Base-by-base conservation (phyloP, 2,113 vertebrate genomes). In the Antechinus flavipes region DNA sequence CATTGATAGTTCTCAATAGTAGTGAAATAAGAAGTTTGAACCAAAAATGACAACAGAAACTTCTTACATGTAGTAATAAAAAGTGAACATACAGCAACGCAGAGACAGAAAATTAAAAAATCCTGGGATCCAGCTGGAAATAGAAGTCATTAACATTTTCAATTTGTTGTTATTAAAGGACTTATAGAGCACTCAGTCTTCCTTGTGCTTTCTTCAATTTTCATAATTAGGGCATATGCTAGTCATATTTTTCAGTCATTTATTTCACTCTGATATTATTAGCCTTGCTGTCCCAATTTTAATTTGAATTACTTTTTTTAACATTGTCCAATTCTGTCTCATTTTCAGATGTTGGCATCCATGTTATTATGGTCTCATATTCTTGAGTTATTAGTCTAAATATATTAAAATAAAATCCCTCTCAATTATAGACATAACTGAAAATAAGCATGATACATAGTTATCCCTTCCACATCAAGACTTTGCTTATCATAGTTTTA, bases 121-220 rank as follows among this genome's bases (percentile, higher is more conserved):
- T 30, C 52, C 46, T 90, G 42, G 4, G 6, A 55, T 91, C 92
- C 14, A 53, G 12, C 16, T 76, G 52, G 94, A 90, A 94, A 54
- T 2, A 53, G 27, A 56, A 55, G 22, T 54, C 42, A 93, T 42
- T 84, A 1, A 42, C 6, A 90, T 30, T 92, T 94, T 95, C 25
- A 53, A 26, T 49, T 0, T 90, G 27, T 90, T 92, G 1, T 24
- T 84, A 50, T 23, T 91, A 54, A 30, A 16, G 4, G 3, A 2
- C 55, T 55, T 94, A 46, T 16, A 4, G 4, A 76, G 56, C 25
- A 53, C 0, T 84, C 3, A 95, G 11, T 68, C 0, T 26, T 30
- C 90, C 49, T 90, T 61, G 35, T 54, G 19, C 35, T 93, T 93
- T 92, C 53, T 93, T 91, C n/a, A 94, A 26, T 50, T 94, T 90